A percentile compares a stretch with the other conserved stretches of the same genome.
These are phyloP conservation scores for Alosa sapidissima DNA, from an alignment of 2,797 vertebrate species.

Conservation along the genomic window DNA sequence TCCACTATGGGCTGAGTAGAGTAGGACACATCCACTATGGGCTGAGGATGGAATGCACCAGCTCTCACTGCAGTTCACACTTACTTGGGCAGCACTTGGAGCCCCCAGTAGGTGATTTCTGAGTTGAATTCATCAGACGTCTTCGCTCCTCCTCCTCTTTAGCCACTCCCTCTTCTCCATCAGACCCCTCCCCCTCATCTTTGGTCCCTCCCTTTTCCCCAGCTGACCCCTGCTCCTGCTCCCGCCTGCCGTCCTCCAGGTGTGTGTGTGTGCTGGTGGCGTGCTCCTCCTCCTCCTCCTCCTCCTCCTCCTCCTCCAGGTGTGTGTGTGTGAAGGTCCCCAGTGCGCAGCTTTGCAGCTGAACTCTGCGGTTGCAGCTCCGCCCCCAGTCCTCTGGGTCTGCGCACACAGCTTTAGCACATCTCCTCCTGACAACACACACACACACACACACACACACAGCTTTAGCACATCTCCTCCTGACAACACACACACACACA, in stretches of 20 bases:
- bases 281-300: not conserved
- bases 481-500: conserved; percentile 1
- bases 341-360: not conserved
- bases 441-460: not conserved
- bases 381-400: not conserved
- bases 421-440: not conserved
- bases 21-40: too few relatives aligned
- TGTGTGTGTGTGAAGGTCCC: not conserved
- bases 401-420: not conserved
- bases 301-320: not conserved
- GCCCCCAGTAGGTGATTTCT: not conserved
- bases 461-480: too few relatives aligned
- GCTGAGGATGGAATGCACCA: too few relatives aligned
- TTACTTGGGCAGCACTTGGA: not conserved
- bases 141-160: not conserved
- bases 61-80: not conserved
- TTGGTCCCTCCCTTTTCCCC: too few relatives aligned
- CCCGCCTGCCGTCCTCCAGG: too few relatives aligned
- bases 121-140: not conserved
- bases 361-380: not conserved
- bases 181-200: too few relatives aligned
- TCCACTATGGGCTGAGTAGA: too few relatives aligned
- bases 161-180: too few relatives aligned
- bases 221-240: too few relatives aligned
- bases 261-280: too few relatives aligned